Evolutionary conservation across 2,113 vertebrate species (phyloP).

Genomic region (Dicaeum eximium): DNA sequence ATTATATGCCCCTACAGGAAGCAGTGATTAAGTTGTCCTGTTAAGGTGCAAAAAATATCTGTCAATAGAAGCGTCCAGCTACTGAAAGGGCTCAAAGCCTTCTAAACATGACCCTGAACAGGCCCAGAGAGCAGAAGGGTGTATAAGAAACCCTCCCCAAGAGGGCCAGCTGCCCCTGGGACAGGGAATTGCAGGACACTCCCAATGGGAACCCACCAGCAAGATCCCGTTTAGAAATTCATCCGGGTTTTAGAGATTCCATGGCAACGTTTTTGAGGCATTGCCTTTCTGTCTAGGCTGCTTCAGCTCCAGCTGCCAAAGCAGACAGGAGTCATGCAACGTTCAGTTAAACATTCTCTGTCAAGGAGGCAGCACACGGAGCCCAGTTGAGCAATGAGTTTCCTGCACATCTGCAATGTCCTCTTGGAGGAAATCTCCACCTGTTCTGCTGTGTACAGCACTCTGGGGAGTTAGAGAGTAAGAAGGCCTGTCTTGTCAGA

Average conservation of each 20-base stretch:
- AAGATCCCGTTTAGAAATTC: not conserved
- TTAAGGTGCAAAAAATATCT: not conserved
- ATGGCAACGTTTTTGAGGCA: not conserved
- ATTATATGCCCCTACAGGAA: not conserved
- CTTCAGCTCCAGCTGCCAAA: not conserved
- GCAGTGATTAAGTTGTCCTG: too few species aligned
- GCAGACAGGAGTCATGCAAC: not conserved
- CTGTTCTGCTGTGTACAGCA: not conserved
- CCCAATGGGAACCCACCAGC: not conserved
- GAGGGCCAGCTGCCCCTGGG: not conserved
- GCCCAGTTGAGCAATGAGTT: not conserved
- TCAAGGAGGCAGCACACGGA: not conserved
- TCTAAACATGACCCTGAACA: not conserved
- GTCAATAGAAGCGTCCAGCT: not conserved
- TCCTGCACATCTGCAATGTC: not conserved
- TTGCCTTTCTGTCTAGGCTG: not conserved
- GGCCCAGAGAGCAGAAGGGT: not conserved
- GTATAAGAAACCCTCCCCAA: not conserved
- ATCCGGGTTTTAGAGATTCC: not conserved
- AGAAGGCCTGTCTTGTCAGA: not conserved
- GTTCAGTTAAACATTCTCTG: not conserved
- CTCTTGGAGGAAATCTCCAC: not conserved
- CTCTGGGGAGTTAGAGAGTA: not conserved
- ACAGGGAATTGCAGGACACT: not conserved
- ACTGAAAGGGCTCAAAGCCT: not conserved